phyloP scores from a whole-genome alignment of 2,888 invertebrate genomes.

The Apotomis capreana region DNA sequence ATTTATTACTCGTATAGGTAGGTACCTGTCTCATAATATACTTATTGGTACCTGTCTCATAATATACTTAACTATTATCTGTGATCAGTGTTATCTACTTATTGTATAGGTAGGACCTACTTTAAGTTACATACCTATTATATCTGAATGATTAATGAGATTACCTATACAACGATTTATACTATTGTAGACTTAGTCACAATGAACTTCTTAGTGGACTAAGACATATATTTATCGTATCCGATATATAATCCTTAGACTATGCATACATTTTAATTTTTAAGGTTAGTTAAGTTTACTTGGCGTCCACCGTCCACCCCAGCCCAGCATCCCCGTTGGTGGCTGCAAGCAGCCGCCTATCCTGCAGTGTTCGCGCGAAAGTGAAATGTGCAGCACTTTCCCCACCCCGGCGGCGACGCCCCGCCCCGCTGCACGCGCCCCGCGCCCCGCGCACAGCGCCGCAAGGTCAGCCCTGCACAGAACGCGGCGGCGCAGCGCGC shows the following conservation, averaged over 20 bases:
- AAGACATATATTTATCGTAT: no score
- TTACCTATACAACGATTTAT: no score
- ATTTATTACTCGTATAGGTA: no score
- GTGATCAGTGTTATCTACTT: no score
- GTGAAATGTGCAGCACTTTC: constrained; percentile 82
- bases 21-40: no score
- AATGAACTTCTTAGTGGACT: no score
- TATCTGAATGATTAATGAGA: no score
- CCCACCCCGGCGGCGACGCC: constrained; percentile 68
- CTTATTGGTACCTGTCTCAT: no score
- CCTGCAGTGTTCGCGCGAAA: constrained; percentile 65
- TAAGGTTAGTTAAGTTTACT: background rate
- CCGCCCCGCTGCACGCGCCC: constrained; percentile 52
- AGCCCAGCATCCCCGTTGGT: constrained; percentile 40
- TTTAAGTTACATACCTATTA: no score
- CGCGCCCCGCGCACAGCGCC: constrained; percentile 56
- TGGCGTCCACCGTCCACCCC: constrained; percentile 5
- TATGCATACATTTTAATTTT: background rate
- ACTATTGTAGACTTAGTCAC: no score
- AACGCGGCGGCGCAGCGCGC: constrained; percentile 70
- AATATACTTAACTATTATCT: no score
- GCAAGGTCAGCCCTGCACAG: constrained; percentile 68
- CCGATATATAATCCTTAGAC: background rate
- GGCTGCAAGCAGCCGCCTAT: constrained; percentile 59
- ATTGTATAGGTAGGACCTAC: no score